A percentile compares a stretch with the other conserved stretches of the same genome.
Evolutionary conservation across 30 jellyfish, hydroid and myxozoan genomes (phyloP).

Genomic region (Phacellophora camtschatica): DNA sequence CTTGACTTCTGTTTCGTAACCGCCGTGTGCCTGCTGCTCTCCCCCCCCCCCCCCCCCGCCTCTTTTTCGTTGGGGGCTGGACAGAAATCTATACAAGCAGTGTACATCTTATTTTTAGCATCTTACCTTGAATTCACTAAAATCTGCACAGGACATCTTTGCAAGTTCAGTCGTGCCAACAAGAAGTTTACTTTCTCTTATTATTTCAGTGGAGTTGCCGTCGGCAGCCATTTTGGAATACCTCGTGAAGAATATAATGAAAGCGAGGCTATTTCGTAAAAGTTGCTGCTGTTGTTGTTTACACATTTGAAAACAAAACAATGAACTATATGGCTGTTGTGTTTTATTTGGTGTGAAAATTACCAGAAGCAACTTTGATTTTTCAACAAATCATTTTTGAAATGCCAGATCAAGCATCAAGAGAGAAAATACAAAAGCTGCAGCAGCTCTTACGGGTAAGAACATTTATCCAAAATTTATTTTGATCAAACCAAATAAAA

Average conservation of each 20-base stretch:
- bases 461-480: no score
- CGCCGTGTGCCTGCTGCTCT: no score
- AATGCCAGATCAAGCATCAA: constrained; percentile 53
- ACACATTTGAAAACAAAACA: constrained; percentile 38
- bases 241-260: neutral
- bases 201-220: neutral
- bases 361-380: no score
- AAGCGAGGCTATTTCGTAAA: neutral
- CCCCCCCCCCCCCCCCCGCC: no score
- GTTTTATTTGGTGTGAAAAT: neutral
- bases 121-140: constrained; percentile 74
- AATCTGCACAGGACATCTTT: constrained; percentile 71
- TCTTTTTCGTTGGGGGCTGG: no score
- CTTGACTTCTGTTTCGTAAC: no score
- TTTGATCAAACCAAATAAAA: no score
- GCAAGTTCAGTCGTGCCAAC: constrained; percentile 72
- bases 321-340: neutral
- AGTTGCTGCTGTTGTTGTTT: constrained; percentile 6
- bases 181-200: no score
- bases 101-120: no score
- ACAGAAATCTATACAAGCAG: no score
- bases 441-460: constrained; percentile 72
- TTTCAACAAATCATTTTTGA: no score
- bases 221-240: constrained; percentile 33
- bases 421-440: constrained; percentile 46